Conservation (phyloP, 2,113 vertebrate genomes). For the Rhipidura dahli region DNA sequence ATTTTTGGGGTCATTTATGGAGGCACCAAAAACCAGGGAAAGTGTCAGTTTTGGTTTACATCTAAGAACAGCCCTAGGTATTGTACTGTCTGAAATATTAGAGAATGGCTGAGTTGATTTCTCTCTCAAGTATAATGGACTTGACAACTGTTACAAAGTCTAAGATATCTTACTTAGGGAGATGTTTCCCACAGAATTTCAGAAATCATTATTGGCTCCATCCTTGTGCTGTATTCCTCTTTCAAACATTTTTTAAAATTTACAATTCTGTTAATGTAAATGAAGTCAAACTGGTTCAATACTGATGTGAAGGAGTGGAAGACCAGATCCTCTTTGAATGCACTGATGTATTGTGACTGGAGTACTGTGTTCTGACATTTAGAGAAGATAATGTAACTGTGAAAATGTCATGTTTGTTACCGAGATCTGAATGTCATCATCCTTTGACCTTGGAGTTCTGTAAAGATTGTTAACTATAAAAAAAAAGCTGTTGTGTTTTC, state of each 20-base stretch:
- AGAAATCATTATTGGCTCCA: not conserved
- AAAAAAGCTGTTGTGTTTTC: not conserved
- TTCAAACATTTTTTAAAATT: not conserved
- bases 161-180: not conserved
- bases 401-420: constrained; percentile 58
- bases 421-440: constrained; percentile 37
- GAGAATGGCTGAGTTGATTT: not conserved
- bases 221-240: not conserved
- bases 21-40: not conserved
- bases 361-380: constrained; percentile 33
- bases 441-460: constrained; percentile 26
- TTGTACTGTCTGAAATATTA: not conserved
- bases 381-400: constrained; percentile 39
- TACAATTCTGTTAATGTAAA: not conserved
- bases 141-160: not conserved
- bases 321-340: not conserved
- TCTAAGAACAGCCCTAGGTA: not conserved
- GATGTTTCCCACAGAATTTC: not conserved
- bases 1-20: constrained; percentile 1
- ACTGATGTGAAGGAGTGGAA: not conserved
- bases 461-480: not conserved
- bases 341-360: not conserved
- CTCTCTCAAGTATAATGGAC: not conserved
- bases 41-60: constrained; percentile 1
- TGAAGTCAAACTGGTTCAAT: not conserved